Base-by-base conservation (phyloP, 2,888 invertebrate species). In the Amphipoea lucens region DNA sequence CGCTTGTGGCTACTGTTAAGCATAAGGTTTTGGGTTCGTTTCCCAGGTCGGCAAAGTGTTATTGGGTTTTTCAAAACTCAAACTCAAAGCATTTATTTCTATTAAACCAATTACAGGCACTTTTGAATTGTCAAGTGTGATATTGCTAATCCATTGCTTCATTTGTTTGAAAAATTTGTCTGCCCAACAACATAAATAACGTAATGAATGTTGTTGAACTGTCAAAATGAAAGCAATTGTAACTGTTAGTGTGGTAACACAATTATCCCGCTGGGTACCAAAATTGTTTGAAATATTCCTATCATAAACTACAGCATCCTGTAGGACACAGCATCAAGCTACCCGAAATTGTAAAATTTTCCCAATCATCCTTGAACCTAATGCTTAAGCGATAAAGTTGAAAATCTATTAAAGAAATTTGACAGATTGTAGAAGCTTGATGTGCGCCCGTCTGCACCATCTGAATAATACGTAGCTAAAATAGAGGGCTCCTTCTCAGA, bases 401-500 rank as follows among this genome's bases (percentile, higher is more conserved):
- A 29, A 29, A 29, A 29, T 29, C 29, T 29, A 29, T 29, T 29
- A 29, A 29, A 29, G 29, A 29, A 29, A 29, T 29, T 29, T 29
- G 29, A 29, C 29, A 29, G 29, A 29, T 29, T 29, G 29, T 29
- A 29, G 29, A 29, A 29, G 29, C 29, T 29, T 29, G 29, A 29
- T 29, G 29, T 29, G 29, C 29, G 29, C 29, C 29, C 29, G 29
- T 29, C 29, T 29, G 29, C 29, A 29, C n/a, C 20, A 54, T 76
- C 23, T 54, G n/a, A 72, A 45, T n/a, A n/a, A 45, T 48, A 48
- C 45, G 66, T 57, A 62, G 20, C 57, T 63, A 60, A 68, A 68
- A 48, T 66, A 63, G 17, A 23, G 40, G 45, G 42, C 20, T 74
- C 65, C 40, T 63, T 60, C 62, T 48, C 74, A 62, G 67, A 71